Evolutionary conservation across 2,888 invertebrate genomes (phyloP).

Genomic region (Polymixis flavicincta): DNA sequence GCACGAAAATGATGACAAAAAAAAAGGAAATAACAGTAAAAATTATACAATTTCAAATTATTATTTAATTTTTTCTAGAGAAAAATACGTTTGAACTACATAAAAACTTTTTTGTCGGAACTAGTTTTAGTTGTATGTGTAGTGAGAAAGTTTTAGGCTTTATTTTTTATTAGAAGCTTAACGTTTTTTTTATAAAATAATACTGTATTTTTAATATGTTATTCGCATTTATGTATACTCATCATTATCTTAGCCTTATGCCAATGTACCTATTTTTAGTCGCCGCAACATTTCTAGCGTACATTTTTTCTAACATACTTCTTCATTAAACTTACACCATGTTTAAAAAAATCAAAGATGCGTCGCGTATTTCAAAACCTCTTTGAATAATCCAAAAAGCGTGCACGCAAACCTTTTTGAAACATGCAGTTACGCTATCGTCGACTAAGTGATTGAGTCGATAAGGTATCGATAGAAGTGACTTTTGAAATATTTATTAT

Average conservation of each 20-base stretch:
- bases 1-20: conserved; percentile 19
- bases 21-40: too few species aligned
- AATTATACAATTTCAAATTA: neutral
- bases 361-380: neutral
- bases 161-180: too few species aligned
- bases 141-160: too few species aligned
- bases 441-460: conserved; percentile 34
- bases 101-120: neutral
- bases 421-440: conserved; percentile 34
- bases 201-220: too few species aligned
- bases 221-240: too few species aligned
- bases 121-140: neutral
- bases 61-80: neutral
- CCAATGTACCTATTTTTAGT: too few species aligned
- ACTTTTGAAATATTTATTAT: conserved; percentile 45
- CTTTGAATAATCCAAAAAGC: neutral
- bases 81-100: neutral
- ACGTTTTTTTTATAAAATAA: too few species aligned
- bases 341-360: neutral
- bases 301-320: too few species aligned
- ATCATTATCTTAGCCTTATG: too few species aligned
- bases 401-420: conserved; percentile 23
- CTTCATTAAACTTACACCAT: too few species aligned
- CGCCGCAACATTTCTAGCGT: too few species aligned
- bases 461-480: conserved; percentile 43